Conservation (phyloP, 2,797 vertebrate species). For the Neoniphon sammara region DNA sequence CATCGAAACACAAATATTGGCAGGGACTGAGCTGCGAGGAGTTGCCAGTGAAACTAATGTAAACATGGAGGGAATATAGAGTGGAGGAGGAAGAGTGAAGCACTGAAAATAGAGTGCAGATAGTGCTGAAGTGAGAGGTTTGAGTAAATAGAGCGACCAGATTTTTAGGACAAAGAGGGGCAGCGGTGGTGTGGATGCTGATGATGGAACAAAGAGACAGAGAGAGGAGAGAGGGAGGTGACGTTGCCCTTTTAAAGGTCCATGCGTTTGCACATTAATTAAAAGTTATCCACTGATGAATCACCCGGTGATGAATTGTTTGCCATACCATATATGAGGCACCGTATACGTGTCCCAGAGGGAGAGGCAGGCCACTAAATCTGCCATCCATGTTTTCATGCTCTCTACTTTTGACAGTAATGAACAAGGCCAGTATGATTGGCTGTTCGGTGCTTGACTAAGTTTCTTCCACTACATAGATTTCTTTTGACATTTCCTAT, state of each 20-base stretch:
- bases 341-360: constrained; percentile 61
- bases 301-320: constrained; percentile 89
- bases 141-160: constrained; percentile 55
- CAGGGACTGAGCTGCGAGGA: constrained; percentile 45
- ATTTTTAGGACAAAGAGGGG: constrained; percentile 32
- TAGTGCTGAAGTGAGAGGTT: constrained; percentile 41
- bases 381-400: constrained; percentile 76
- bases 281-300: constrained; percentile 87
- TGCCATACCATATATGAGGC: constrained; percentile 75
- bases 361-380: constrained; percentile 73
- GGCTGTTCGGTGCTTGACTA: constrained; percentile 76
- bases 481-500: constrained; percentile 74
- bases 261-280: constrained; percentile 85
- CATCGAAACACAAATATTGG: constrained; percentile 65
- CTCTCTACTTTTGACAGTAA: constrained; percentile 75
- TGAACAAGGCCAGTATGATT: constrained; percentile 71
- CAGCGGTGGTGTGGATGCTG: constrained; percentile 28
- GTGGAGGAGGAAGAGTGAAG: constrained; percentile 59
- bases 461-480: constrained; percentile 67
- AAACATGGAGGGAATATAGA: constrained; percentile 71
- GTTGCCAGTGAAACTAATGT: constrained; percentile 66
- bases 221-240: constrained; percentile 34
- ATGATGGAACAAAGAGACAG: constrained; percentile 29
- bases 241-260: constrained; percentile 79
- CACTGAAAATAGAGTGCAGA: constrained; percentile 61